phyloP scores from a whole-genome alignment of 2,888 invertebrate species.

The Podabrus alpinus region DNA sequence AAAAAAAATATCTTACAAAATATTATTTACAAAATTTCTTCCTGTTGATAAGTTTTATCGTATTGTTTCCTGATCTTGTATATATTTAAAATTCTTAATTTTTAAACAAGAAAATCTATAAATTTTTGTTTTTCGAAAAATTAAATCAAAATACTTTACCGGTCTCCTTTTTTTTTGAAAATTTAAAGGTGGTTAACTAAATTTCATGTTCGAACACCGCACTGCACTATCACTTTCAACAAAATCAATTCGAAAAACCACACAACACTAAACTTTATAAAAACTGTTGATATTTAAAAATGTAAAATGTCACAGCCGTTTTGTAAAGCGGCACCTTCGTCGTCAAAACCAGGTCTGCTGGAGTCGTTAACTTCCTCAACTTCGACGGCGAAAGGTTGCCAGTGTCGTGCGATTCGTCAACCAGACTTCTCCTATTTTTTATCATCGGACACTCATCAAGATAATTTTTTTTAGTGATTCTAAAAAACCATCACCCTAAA shows the following conservation, averaged over 20 bases:
- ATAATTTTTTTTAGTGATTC: not conserved
- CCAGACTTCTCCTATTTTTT: not conserved
- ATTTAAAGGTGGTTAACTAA: not conserved
- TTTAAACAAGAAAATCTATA: not conserved
- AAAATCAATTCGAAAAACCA: not conserved
- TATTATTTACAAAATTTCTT: not conserved
- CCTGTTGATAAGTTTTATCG: not conserved
- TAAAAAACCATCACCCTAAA: too few species aligned
- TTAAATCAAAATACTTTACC: not conserved
- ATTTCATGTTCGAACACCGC: not conserved
- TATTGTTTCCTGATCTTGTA: not conserved
- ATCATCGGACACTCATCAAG: not conserved
- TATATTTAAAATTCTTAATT: not conserved
- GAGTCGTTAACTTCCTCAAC: slow-evolving; percentile 7
- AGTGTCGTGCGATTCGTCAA: slow-evolving; percentile 10
- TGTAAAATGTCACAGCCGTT: slow-evolving; percentile 18
- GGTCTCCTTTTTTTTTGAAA: not conserved
- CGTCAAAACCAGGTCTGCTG: slow-evolving; percentile 8
- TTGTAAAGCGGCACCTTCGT: slow-evolving; percentile 14
- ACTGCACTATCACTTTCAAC: not conserved
- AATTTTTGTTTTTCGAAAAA: not conserved
- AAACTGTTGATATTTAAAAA: slow-evolving; percentile 2
- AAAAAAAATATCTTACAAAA: not conserved
- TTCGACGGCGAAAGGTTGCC: slow-evolving; percentile 20
- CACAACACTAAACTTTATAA: not conserved